phyloP scores from a whole-genome alignment of 1,140 invertebrate species.

The Drosophila insularis region DNA sequence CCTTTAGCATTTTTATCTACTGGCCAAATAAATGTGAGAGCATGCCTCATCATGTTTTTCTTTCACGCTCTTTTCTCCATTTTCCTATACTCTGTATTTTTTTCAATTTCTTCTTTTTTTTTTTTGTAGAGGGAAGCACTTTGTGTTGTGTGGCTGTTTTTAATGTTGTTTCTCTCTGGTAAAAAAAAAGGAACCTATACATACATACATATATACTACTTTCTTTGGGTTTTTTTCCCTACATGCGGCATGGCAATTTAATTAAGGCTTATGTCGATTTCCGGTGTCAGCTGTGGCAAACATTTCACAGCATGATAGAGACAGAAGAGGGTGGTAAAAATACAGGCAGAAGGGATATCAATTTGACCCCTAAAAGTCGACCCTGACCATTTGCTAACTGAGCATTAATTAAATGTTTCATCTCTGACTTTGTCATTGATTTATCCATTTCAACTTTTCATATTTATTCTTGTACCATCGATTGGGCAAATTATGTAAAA shows the following conservation, averaged over 20 bases:
- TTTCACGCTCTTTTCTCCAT: background rate
- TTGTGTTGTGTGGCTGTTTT: slow-evolving; percentile 2
- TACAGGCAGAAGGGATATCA: background rate
- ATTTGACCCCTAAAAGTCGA: slow-evolving; percentile 3
- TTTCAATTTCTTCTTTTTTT: background rate
- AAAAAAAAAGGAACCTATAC: background rate
- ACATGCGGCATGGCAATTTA: slow-evolving; percentile 2
- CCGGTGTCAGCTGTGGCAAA: slow-evolving; percentile 28
- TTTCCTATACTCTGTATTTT: background rate
- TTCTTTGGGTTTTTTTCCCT: background rate
- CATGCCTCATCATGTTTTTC: slow-evolving; percentile 2
- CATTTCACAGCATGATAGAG: slow-evolving; percentile 27
- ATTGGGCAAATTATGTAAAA: slow-evolving; percentile 51
- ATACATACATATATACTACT: background rate
- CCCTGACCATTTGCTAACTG: slow-evolving; percentile 7
- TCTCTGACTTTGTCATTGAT: slow-evolving; percentile 29
- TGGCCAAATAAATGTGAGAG: slow-evolving; percentile 5
- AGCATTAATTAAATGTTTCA: slow-evolving; percentile 28
- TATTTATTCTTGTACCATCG: slow-evolving; percentile 36
- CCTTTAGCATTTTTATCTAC: slow-evolving; percentile 10
- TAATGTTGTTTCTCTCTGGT: background rate
- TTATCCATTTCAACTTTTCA: slow-evolving; percentile 46
- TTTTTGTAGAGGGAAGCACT: background rate
- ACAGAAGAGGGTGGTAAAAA: slow-evolving; percentile 11
- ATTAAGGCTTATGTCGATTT: slow-evolving; percentile 37